Base-by-base conservation (phyloP, 30 jellyfish, hydroid and myxozoan genomes). In the Aurelia sp. region DNA sequence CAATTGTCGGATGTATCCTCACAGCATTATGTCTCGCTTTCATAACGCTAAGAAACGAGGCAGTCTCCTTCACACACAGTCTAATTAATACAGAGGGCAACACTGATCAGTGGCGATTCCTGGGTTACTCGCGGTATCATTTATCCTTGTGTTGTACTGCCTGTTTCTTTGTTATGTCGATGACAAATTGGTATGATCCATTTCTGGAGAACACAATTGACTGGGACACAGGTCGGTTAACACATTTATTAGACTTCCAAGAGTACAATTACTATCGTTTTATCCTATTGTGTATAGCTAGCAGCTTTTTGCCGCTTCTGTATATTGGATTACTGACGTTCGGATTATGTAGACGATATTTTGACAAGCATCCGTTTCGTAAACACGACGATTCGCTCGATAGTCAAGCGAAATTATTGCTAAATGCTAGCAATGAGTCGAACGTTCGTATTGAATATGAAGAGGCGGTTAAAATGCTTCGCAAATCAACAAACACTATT, bases 161-260 rank as follows among this genome's bases (percentile, higher is more conserved):
- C 11, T 79, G 95, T 48, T 90, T 71, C 71, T 71, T 77, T 11
- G 35, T 85, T 33, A 95, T 95, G 99, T 62, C 96, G 13, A 75
- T 89, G 82, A 95, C 97, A 5, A 95, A 95, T 68, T 86, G 92
- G 95, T 95, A 95, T 85, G 89, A 73, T 66, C 99, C 99, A 6
- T 78, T 86, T 22, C 44, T 35, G 22, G 90, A 78, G 70, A 23
- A 16, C 73, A 71, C 96, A 4, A 79, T 88, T 0, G 76, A 82
- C 35, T 79, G 90, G 81, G 84, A 96, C 19, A 18, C 73, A 6
- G 84, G 71, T 27, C 23, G 16, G 41, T 20, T 37, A 22, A 35
- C 50, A 18, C 23, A 74, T 31, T 52, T 61, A 6, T 23, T 79
- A 13, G 88, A 82, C 53, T 75, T 87, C 7, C 91, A 77, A 69